phyloP scores from a whole-genome alignment of 1,140 invertebrate genomes.

The Tetranychus urticae region DNA sequence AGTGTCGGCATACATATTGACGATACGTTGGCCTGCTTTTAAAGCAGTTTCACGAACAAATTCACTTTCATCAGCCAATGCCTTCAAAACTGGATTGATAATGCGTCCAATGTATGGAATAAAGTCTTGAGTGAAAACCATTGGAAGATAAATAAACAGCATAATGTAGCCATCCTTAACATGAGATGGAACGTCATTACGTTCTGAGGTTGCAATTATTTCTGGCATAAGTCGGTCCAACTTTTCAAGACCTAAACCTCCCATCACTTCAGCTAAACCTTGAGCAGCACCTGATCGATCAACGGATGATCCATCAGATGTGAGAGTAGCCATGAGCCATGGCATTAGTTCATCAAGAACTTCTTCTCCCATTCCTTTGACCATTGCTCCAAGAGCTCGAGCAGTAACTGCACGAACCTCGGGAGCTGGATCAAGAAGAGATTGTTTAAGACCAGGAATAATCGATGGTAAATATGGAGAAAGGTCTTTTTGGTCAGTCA shows the following conservation, averaged over 20 bases:
- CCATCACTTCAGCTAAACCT: conserved; percentile 65
- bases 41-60: conserved; percentile 92
- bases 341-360: conserved; percentile 84
- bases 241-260: conserved; percentile 79
- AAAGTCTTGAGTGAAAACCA: conserved; percentile 82
- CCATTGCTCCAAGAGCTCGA: conserved; percentile 64
- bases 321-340: conserved; percentile 96
- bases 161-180: conserved; percentile 99
- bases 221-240: conserved; percentile 93
- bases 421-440: conserved; percentile 86
- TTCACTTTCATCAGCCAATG: conserved; percentile 94
- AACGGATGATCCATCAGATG: conserved; percentile 79
- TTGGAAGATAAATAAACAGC: conserved; percentile 99
- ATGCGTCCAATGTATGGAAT: conserved; percentile 89
- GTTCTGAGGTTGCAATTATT: conserved; percentile 82
- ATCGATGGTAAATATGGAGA: conserved; percentile 87
- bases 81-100: conserved; percentile 81
- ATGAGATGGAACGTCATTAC: conserved; percentile 80
- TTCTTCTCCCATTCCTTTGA: conserved; percentile 79
- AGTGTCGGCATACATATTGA: conserved; percentile 84
- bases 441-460: conserved; percentile 86
- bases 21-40: conserved; percentile 85
- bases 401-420: conserved; percentile 40
- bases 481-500: conserved; percentile 95
- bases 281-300: conserved; percentile 94